These are phyloP conservation scores for Verasper variegatus DNA, from an alignment of 2,113 vertebrate species.

Conservation along the genomic window DNA sequence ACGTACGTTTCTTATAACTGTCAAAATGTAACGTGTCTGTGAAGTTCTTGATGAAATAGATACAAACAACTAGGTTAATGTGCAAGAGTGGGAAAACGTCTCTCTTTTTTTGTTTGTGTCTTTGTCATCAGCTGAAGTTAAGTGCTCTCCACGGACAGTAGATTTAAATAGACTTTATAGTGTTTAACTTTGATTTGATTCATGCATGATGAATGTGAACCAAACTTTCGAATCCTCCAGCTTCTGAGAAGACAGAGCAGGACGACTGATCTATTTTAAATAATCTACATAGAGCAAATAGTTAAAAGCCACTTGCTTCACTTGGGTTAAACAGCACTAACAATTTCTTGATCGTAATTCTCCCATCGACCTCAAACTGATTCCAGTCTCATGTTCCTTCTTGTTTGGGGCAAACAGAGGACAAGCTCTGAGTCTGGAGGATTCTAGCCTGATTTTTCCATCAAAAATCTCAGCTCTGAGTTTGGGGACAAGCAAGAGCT, in stretches of 20 bases:
- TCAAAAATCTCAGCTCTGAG: constrained; percentile 53
- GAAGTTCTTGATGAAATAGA: too few relatives aligned
- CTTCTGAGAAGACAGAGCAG: too few relatives aligned
- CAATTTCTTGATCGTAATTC: constrained; percentile 17
- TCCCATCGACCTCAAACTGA: not conserved
- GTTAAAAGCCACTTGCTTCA: too few relatives aligned
- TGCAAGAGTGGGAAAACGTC: too few relatives aligned
- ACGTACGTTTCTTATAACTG: not conserved
- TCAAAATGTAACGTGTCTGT: not conserved
- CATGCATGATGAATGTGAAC: too few relatives aligned
- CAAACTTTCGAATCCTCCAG: too few relatives aligned
- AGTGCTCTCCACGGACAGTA: not conserved
- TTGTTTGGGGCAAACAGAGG: constrained; percentile 25
- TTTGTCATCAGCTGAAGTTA: not conserved
- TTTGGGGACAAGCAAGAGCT: constrained; percentile 44
- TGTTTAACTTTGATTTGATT: too few relatives aligned
- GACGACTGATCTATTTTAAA: too few relatives aligned
- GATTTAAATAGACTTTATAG: too few relatives aligned
- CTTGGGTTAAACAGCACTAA: not conserved
- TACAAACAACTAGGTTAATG: too few relatives aligned
- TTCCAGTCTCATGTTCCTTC: not conserved
- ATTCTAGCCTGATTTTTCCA: constrained; percentile 70
- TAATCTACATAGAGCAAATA: not conserved
- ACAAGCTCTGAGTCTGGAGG: not conserved
- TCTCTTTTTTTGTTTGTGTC: not conserved